Percentiles rank a stretch among this genome's conserved stretches.
Evolutionary conservation across 2,113 vertebrate genomes (phyloP).

Genomic region (Acrocephalus arundinaceus): DNA sequence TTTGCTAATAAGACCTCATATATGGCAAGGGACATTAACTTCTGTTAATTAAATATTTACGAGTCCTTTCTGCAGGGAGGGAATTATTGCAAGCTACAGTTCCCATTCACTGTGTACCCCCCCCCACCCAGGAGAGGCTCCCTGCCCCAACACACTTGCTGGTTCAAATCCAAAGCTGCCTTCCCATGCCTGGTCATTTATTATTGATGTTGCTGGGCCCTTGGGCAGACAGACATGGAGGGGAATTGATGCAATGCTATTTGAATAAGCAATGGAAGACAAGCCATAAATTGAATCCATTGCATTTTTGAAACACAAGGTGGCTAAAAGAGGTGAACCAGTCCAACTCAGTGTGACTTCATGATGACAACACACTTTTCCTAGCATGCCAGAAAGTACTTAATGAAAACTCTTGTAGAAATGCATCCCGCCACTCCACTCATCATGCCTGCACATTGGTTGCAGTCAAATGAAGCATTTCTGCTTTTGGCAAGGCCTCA

Average conservation of each 20-base stretch:
- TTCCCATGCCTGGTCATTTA: neutral
- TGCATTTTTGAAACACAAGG: neutral
- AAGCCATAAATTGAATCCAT: neutral
- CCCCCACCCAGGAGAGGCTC: accelerated
- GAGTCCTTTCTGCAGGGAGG: neutral
- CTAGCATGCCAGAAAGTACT: neutral
- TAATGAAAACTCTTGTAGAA: neutral
- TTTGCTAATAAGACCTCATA: constrained; percentile 61
- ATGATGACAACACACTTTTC: accelerated
- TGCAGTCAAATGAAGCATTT: neutral
- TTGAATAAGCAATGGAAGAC: neutral
- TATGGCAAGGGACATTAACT: constrained; percentile 19
- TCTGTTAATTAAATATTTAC: constrained; percentile 73
- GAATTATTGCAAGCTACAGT: neutral
- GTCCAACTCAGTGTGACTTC: neutral
- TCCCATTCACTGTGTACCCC: neutral
- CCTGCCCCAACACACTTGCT: neutral
- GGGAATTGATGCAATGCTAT: accelerated
- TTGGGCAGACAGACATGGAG: neutral
- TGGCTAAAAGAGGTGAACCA: neutral
- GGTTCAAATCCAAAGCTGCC: neutral
- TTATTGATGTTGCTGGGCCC: neutral
- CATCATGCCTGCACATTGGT: neutral
- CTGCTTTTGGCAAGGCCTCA: neutral
- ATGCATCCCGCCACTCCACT: neutral